Percentiles rank a stretch among this genome's conserved stretches.
These are phyloP conservation scores for Parapsyche elsis DNA, from an alignment of 1,140 invertebrate genomes.

Conservation along the genomic window DNA sequence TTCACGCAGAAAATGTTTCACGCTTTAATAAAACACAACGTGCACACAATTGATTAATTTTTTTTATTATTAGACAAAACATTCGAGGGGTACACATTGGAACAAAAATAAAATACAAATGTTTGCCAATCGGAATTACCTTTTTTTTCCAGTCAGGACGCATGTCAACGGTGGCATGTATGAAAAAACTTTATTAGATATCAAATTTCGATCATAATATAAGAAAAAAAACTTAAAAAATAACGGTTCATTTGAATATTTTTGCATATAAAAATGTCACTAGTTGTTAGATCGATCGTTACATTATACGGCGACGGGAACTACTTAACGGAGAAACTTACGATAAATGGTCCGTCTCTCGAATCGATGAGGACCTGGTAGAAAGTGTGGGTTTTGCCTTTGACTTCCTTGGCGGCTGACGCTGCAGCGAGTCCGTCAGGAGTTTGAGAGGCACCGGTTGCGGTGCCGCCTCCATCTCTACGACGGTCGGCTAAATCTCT, in stretches of 20 bases:
- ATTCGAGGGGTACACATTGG: neutral
- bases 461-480: constrained; percentile 55
- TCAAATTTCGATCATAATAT: constrained; percentile 1
- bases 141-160: constrained; percentile 66
- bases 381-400: constrained; percentile 91
- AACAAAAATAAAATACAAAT: neutral
- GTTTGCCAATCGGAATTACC: constrained; percentile 57
- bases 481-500: constrained; percentile 76
- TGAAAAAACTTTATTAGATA: constrained; percentile 58
- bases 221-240: neutral
- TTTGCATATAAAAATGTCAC: constrained; percentile 4
- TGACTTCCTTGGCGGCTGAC: constrained; percentile 84
- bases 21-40: neutral
- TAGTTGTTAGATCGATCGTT: neutral
- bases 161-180: constrained; percentile 66
- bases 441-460: constrained; percentile 61
- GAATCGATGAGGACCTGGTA: constrained; percentile 98
- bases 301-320: neutral
- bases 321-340: constrained; percentile 67
- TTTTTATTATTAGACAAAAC: neutral
- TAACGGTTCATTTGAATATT: neutral
- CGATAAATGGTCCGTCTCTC: constrained; percentile 94
- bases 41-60: constrained; percentile 24
- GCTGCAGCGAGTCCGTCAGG: constrained; percentile 32
- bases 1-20: no score